Conservation (phyloP, 2,888 invertebrate genomes). For the Oligia fasciuncula region DNA sequence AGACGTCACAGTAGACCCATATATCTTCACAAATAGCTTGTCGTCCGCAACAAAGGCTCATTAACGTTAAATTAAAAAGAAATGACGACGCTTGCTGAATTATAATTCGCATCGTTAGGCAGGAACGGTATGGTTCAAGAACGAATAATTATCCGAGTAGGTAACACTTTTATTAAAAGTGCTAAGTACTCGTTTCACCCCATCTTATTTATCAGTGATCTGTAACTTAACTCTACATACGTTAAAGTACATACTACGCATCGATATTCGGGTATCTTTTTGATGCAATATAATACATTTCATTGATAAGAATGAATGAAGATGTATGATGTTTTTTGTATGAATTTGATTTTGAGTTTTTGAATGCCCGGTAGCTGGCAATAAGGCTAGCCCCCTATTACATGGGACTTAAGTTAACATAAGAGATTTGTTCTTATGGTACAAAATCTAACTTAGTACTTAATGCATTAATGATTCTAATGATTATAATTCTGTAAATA, state of each 20-base stretch:
- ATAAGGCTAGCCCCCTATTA: too few relatives aligned
- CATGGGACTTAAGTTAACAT: too few relatives aligned
- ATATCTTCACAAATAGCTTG: constrained; percentile 60
- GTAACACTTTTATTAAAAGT: not conserved
- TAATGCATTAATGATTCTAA: too few relatives aligned
- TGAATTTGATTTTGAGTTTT: too few relatives aligned
- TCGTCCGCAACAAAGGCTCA: constrained; percentile 63
- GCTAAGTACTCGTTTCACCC: not conserved
- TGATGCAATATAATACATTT: too few relatives aligned
- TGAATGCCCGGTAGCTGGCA: too few relatives aligned
- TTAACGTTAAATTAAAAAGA: constrained; percentile 69
- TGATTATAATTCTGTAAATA: too few relatives aligned
- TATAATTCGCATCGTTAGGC: constrained; percentile 54
- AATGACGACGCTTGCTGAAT: constrained; percentile 55
- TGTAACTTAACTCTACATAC: not conserved
- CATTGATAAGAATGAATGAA: too few relatives aligned
- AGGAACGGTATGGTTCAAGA: constrained; percentile 35
- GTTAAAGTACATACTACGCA: not conserved
- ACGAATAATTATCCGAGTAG: constrained; percentile 23
- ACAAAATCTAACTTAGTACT: too few relatives aligned
- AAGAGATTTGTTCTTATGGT: too few relatives aligned
- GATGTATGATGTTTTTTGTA: too few relatives aligned
- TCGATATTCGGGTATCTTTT: not conserved
- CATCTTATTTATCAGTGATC: constrained; percentile 4
- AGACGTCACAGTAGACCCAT: constrained; percentile 47